phyloP scores from a whole-genome alignment of 2,113 vertebrate genomes.

The Nycticryphes semicollaris region DNA sequence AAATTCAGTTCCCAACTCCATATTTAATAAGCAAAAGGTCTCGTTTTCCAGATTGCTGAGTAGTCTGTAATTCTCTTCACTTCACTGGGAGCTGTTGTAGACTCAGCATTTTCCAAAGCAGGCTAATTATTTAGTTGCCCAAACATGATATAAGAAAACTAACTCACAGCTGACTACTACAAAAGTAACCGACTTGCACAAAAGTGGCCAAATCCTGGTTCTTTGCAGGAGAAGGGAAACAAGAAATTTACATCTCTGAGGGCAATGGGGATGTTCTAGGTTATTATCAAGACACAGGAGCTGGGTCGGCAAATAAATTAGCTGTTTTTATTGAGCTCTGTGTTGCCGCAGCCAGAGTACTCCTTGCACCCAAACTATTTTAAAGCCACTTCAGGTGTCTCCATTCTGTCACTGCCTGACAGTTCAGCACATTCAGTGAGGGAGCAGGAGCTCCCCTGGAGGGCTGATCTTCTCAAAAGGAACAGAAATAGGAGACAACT shows the following conservation, averaged over 20 bases:
- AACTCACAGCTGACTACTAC: conserved; percentile 3
- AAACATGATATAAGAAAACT: conserved; percentile 33
- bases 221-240: background rate
- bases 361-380: background rate
- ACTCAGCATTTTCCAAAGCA: conserved; percentile 53
- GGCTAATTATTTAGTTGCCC: conserved; percentile 60
- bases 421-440: background rate
- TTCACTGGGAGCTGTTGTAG: conserved; percentile 5
- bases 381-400: background rate
- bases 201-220: background rate
- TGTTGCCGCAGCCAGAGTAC: background rate
- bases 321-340: background rate
- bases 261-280: background rate
- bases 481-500: background rate
- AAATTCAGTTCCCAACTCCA: conserved; percentile 20
- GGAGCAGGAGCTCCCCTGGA: background rate
- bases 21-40: conserved; percentile 55
- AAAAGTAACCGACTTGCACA: background rate
- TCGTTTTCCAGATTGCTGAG: conserved; percentile 35
- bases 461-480: background rate
- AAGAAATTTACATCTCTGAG: background rate
- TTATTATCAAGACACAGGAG: background rate
- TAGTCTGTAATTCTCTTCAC: conserved; percentile 50
- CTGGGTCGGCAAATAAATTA: background rate
- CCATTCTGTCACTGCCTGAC: background rate